Conservation (phyloP, 1,140 invertebrate genomes). For the Habropoda laboriosa region DNA sequence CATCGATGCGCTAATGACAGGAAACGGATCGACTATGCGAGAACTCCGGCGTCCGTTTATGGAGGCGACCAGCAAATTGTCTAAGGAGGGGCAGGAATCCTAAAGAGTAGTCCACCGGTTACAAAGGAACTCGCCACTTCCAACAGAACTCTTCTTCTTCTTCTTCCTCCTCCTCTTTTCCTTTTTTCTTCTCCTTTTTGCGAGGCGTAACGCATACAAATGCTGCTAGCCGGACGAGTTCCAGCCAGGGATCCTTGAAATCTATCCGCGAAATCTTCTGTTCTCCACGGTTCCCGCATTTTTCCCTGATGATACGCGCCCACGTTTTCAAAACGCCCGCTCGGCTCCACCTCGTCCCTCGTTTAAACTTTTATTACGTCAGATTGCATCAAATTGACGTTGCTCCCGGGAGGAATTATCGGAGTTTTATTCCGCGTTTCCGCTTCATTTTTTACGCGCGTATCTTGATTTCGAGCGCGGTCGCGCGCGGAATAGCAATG, state of each 20-base stretch:
- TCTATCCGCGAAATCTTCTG: conserved; percentile 2
- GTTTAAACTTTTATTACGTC: conserved; percentile 36
- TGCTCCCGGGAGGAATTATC: background rate
- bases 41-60: conserved; percentile 60
- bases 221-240: conserved; percentile 1
- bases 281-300: background rate
- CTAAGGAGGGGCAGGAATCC: conserved; percentile 63
- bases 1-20: conserved; percentile 65
- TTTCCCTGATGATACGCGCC: conserved; percentile 5
- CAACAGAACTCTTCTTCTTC: conserved; percentile 22
- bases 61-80: conserved; percentile 65
- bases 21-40: conserved; percentile 64
- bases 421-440: conserved; percentile 22
- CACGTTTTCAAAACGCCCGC: too few species aligned
- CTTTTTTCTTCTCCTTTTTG: conserved; percentile 42
- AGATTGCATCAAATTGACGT: conserved; percentile 20
- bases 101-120: conserved; percentile 62
- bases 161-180: too few species aligned
- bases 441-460: background rate
- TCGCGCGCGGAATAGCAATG: background rate
- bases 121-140: conserved; percentile 56
- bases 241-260: conserved; percentile 33
- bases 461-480: background rate
- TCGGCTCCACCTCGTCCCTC: background rate
- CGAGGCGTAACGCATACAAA: conserved; percentile 51